Conservation (phyloP, 1,140 invertebrate genomes). For the Ridgeia piscesae region DNA sequence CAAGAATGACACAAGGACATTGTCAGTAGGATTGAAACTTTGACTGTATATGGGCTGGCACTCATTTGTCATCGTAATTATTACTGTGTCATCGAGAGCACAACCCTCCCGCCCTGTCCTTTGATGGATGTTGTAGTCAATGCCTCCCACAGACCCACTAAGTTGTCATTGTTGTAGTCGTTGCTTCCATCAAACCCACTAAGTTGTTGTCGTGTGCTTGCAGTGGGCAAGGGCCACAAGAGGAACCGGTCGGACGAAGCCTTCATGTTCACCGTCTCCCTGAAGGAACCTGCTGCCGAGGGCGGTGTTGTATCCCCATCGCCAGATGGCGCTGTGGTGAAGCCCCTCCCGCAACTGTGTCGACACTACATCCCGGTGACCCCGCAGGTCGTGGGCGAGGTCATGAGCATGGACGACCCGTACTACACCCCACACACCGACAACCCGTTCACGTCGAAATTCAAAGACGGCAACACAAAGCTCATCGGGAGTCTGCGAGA, state of each 20-base stretch:
- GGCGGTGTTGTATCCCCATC: background rate
- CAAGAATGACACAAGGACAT: no score
- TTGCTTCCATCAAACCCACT: background rate
- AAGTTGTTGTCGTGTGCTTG: background rate
- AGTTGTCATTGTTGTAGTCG: background rate
- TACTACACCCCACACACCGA: slow-evolving; percentile 48
- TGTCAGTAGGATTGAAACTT: no score
- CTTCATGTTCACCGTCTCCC: background rate
- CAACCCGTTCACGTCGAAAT: slow-evolving; percentile 43
- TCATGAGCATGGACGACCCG: slow-evolving; percentile 54
- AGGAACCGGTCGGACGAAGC: slow-evolving; percentile 14
- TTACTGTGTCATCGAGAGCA: no score
- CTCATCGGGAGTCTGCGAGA: slow-evolving; percentile 24
- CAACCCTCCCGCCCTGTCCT: no score
- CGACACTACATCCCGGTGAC: slow-evolving; percentile 34
- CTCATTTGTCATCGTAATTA: no score
- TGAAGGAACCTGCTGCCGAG: background rate
- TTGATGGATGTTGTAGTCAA: no score
- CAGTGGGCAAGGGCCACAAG: slow-evolving; percentile 8
- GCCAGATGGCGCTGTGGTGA: background rate
- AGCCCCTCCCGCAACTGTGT: background rate
- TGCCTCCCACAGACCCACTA: background rate
- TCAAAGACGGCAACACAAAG: slow-evolving; percentile 39
- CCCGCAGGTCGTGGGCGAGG: slow-evolving; percentile 48
- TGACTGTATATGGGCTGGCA: no score